Evolutionary conservation across 2,797 vertebrate genomes (phyloP).

Genomic region (Periparus ater): DNA sequence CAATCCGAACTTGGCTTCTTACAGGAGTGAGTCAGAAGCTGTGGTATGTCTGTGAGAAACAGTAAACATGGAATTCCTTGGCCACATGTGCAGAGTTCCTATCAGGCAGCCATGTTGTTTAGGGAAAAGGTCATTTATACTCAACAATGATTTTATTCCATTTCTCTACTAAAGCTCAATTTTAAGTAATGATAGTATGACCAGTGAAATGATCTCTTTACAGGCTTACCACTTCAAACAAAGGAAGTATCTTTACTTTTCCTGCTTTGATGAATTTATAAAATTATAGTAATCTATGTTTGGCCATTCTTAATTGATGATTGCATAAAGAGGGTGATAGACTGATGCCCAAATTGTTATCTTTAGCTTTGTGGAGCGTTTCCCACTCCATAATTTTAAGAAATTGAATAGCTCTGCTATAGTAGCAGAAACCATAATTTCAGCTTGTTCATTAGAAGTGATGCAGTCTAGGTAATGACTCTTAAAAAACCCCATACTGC

Average conservation of each 20-base stretch:
- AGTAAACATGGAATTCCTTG: not conserved
- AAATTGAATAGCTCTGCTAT: not conserved
- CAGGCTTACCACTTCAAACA: not conserved
- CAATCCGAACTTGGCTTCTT: not conserved
- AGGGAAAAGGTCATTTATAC: not conserved
- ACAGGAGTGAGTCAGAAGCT: not conserved
- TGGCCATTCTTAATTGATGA: not conserved
- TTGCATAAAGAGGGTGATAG: not conserved
- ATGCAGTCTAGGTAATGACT: not conserved
- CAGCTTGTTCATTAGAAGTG: not conserved
- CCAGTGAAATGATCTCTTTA: not conserved
- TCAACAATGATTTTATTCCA: not conserved
- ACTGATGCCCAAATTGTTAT: not conserved
- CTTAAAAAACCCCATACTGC: not conserved
- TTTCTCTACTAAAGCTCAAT: not conserved
- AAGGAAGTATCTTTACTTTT: not conserved
- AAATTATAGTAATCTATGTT: not conserved
- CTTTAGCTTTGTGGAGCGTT: not conserved
- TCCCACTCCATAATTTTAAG: accelerated
- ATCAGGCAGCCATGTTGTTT: not conserved
- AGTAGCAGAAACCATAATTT: not conserved
- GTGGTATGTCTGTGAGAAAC: not conserved
- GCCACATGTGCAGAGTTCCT: not conserved
- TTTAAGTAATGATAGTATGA: not conserved
- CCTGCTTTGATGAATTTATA: not conserved